Evolutionary conservation across 1,140 invertebrate species (phyloP), one percentile per base, ranked within the genome.

Genomic region (Drosophila rufa): DNA sequence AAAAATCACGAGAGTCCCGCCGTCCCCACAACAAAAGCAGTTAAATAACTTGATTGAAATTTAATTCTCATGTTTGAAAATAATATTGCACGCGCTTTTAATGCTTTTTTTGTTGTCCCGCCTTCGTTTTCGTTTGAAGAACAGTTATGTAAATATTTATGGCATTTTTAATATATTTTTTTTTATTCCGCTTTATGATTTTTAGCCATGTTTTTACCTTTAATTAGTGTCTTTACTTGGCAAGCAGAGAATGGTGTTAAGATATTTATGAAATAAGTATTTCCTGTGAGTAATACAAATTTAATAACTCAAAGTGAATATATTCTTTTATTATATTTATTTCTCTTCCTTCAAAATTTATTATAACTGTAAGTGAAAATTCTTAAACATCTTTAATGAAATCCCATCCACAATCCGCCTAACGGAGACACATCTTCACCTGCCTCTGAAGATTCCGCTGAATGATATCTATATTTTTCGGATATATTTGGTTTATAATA

Each of bases 71-170:
- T 43, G 17, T 15, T 27, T 11, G 9, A 64, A 64, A 42, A 40
- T 47, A 48, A 45, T 27, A 40, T 55, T 33, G 46, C 64, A 48
- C 19, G 36, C 33, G 64, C n/a, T 27, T 51, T 36, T 46, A 19
- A 55, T 55, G n/a, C n/a, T 22, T 53, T 9, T 55, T 15, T 3
- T 22, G 4, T 33, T 40, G 51, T 47, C 30, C 48, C 30, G 45
- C 55, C 50, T 65, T 76, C 43, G 51, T 68, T 80, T 83, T 77
- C 47, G 25, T 80, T 83, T 76, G 58, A 45, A 50, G 15, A 70
- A 82, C 59, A 70, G 61, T 75, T 70, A 62, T 46, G 38, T 27
- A 74, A 67, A 79, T 70, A 70, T 73, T 58, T 14, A 67, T 62
- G 36, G 40, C 6, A 62, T 25, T 38, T 22, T 53, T 38, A 19